These are phyloP conservation scores for Agrilus planipennis DNA, from an alignment of 1,140 invertebrate species.

Conservation along the genomic window DNA sequence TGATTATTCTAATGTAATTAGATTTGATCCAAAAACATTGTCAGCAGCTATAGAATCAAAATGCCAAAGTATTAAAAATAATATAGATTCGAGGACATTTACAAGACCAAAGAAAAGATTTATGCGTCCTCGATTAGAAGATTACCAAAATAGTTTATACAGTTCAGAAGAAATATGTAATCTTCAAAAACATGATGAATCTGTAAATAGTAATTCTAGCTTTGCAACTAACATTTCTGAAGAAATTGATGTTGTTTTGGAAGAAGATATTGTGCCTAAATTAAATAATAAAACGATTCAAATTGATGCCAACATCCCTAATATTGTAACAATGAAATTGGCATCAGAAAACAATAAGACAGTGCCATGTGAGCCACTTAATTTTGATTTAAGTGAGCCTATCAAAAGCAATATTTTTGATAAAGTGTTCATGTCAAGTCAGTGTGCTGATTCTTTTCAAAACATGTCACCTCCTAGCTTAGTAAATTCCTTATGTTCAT, in stretches of 20 bases:
- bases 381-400: slow-evolving; percentile 30
- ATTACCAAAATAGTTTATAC: slow-evolving; percentile 27
- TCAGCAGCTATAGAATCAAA: slow-evolving; percentile 1
- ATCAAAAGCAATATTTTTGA: slow-evolving; percentile 26
- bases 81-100: slow-evolving; percentile 38
- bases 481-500: slow-evolving; percentile 32
- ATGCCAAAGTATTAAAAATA: slow-evolving; percentile 23
- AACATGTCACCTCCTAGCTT: slow-evolving; percentile 33
- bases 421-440: slow-evolving; percentile 18
- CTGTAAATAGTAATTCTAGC: no score
- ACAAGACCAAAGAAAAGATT: slow-evolving; percentile 37
- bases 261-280: no score
- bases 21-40: slow-evolving; percentile 4
- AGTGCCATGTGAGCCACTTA: no score
- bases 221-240: no score
- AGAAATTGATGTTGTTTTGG: no score
- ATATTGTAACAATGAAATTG: no score
- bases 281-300: no score
- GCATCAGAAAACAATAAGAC: no score
- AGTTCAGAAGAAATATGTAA: no score
- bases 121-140: slow-evolving; percentile 32
- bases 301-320: no score
- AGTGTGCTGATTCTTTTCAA: slow-evolving; percentile 26
- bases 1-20: slow-evolving; percentile 6
- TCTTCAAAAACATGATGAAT: no score